Percentiles rank a stretch among this genome's conserved stretches.
Evolutionary conservation across 2,797 vertebrate species (phyloP).

Genomic region (Bradypodion ventrale): DNA sequence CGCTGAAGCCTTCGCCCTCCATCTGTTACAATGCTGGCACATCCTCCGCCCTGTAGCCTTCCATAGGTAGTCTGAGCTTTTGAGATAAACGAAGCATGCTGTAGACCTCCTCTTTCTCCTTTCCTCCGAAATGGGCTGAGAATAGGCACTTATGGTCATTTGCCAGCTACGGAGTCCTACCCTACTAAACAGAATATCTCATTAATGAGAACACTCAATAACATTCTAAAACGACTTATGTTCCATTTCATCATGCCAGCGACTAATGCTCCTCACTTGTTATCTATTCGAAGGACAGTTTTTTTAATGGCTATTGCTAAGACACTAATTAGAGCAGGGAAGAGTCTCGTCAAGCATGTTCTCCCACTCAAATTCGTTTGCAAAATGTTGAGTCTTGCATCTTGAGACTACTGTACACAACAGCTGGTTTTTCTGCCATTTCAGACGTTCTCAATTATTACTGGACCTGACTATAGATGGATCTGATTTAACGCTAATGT

Average conservation of each 20-base stretch:
- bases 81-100: neutral
- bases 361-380: neutral
- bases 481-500: neutral
- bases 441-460: neutral
- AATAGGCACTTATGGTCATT: neutral
- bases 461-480: too few relatives aligned
- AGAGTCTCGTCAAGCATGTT: constrained; percentile 25
- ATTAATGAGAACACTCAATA: constrained; percentile 20
- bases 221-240: constrained; percentile 51
- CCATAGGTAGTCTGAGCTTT: neutral
- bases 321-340: neutral
- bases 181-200: neutral
- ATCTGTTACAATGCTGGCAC: neutral
- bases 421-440: neutral
- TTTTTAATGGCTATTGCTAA: constrained; percentile 22
- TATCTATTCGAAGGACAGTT: constrained; percentile 54
- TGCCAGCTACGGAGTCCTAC: neutral
- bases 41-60: neutral
- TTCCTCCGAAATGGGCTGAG: neutral
- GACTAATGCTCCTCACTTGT: constrained; percentile 41
- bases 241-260: constrained; percentile 34
- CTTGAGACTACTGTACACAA: neutral
- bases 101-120: neutral
- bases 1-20: neutral
- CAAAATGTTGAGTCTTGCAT: neutral